Evolutionary conservation across 2,113 vertebrate genomes (phyloP).

Genomic region (Rhombomys opimus): DNA sequence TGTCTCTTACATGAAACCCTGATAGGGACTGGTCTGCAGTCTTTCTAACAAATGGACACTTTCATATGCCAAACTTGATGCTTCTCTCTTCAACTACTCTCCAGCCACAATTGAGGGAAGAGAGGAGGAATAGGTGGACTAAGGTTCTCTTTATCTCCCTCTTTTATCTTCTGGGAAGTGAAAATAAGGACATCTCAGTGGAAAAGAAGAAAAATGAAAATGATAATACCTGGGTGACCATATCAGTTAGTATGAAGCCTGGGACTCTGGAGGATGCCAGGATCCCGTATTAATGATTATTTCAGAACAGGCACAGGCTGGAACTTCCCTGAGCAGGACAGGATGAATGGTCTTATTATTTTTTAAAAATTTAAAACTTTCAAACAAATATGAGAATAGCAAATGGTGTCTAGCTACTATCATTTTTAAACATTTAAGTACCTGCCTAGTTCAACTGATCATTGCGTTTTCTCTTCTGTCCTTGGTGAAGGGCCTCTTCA

Average conservation of each 20-base stretch:
- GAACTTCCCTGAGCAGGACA: no score
- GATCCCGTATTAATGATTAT: background rate
- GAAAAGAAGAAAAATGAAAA: background rate
- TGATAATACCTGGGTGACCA: background rate
- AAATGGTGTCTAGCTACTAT: constrained; percentile 1
- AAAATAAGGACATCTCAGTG: constrained; percentile 6
- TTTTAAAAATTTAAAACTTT: background rate
- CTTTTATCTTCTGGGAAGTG: background rate
- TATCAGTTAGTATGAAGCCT: background rate
- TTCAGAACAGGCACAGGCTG: background rate
- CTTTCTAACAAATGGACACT: background rate
- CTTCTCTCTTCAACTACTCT: background rate
- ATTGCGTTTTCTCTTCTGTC: constrained; percentile 71
- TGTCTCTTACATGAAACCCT: background rate
- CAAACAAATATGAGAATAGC: background rate
- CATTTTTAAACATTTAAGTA: constrained; percentile 31
- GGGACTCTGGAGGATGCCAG: background rate
- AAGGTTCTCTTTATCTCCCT: background rate
- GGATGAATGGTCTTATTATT: background rate
- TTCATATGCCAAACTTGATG: no score
- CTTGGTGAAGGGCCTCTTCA: constrained; percentile 76
- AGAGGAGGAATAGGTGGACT: background rate
- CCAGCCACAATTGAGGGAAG: background rate
- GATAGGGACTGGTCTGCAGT: no score
- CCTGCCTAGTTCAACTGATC: constrained; percentile 67